These are phyloP conservation scores for Cylindroiulus punctatus DNA, from an alignment of 2,888 invertebrate species.

Conservation along the genomic window DNA sequence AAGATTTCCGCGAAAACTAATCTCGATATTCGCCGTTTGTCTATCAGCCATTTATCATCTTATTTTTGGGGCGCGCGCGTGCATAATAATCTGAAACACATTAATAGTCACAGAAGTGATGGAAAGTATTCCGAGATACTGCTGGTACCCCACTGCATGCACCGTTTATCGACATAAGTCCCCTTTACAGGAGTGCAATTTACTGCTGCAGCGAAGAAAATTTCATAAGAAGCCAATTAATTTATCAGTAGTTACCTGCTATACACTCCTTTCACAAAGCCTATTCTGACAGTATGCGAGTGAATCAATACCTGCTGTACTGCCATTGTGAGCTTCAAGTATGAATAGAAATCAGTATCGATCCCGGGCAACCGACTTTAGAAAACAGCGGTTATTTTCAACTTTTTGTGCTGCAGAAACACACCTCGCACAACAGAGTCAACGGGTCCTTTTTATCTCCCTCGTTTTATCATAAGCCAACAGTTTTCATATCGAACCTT, in stretches of 20 bases:
- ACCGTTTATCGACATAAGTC: not conserved
- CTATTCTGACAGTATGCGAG: not conserved
- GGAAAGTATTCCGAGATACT: not conserved
- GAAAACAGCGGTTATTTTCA: not conserved
- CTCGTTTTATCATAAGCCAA: no score
- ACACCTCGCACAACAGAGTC: no score
- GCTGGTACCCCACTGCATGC: not conserved
- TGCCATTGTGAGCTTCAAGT: not conserved
- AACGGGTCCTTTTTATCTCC: no score
- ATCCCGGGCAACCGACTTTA: not conserved
- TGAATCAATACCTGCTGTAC: not conserved
- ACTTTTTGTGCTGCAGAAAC: no score
- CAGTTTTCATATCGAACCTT: no score
- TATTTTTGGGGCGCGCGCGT: conserved; percentile 31
- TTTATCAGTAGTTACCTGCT: not conserved
- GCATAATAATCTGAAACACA: conserved; percentile 29
- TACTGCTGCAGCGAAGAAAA: not conserved
- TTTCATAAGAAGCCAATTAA: not conserved
- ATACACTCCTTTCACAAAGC: not conserved
- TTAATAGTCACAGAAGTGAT: conserved; percentile 25
- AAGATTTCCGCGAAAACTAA: conserved; percentile 44
- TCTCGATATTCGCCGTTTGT: conserved; percentile 42
- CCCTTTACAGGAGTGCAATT: not conserved
- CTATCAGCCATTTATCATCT: conserved; percentile 39
- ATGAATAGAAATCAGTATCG: not conserved